A percentile compares a stretch with the other conserved stretches of the same genome.
phyloP scores from a whole-genome alignment of 30 jellyfish, hydroid and myxozoan species.

The Cassiopea andromeda region DNA sequence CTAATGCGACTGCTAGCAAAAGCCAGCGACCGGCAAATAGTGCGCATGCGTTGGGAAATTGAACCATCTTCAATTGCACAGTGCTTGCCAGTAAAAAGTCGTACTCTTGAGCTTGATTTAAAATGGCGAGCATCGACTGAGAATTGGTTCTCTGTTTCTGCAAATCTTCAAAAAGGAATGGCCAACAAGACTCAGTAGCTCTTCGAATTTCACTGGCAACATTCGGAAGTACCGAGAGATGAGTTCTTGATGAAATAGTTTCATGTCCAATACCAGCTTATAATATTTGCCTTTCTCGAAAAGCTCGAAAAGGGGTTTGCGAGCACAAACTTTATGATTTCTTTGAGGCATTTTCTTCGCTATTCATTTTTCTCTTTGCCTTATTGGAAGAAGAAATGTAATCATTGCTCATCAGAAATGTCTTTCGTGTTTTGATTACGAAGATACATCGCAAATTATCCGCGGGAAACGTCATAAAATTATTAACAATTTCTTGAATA shows the following conservation, averaged over 20 bases:
- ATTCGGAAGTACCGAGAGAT: constrained; percentile 44
- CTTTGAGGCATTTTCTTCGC: background rate
- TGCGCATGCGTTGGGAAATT: constrained; percentile 64
- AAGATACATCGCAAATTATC: background rate
- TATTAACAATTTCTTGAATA: too few species aligned
- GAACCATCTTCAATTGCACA: constrained; percentile 37
- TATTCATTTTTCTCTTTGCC: constrained; percentile 39
- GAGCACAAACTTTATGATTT: constrained; percentile 46
- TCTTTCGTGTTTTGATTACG: constrained; percentile 1
- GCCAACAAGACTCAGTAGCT: constrained; percentile 56
- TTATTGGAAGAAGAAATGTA: constrained; percentile 23
- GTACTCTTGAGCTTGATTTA: constrained; percentile 13
- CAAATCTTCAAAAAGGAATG: constrained; percentile 32
- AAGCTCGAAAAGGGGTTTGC: constrained; percentile 29
- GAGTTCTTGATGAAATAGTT: constrained; percentile 61
- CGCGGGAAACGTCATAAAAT: too few species aligned
- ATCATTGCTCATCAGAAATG: constrained; percentile 35
- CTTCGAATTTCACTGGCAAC: constrained; percentile 51
- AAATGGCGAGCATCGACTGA: constrained; percentile 60
- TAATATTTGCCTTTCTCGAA: constrained; percentile 58
- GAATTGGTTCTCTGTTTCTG: constrained; percentile 19
- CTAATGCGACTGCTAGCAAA: constrained; percentile 54
- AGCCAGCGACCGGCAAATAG: constrained; percentile 61
- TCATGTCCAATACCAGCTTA: constrained; percentile 56
- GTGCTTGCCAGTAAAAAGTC: constrained; percentile 67